A percentile compares a stretch with the other conserved stretches of the same genome.
Conservation (phyloP, 2,888 invertebrate species). For the Rhingia campestris region DNA sequence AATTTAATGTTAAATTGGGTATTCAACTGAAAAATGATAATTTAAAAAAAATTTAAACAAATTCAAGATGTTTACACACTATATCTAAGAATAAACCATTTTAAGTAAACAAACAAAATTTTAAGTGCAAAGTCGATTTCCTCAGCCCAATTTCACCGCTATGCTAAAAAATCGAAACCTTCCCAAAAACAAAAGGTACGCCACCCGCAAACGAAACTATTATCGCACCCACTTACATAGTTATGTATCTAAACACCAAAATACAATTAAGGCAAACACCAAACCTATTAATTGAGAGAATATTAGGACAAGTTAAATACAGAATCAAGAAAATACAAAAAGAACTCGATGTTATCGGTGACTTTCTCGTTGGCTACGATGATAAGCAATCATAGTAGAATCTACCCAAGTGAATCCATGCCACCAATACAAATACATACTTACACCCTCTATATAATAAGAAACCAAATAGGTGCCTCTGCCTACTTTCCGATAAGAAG, state of each 20-base stretch:
- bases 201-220: constrained; percentile 14
- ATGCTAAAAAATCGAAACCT: constrained; percentile 27
- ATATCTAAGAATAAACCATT: too few species aligned
- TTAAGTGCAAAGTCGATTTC: neutral
- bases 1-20: too few species aligned
- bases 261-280: constrained; percentile 55
- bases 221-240: constrained; percentile 38
- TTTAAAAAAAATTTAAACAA: too few species aligned
- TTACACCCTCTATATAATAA: neutral
- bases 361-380: constrained; percentile 31
- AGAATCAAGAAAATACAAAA: constrained; percentile 31
- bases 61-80: too few species aligned
- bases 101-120: too few species aligned
- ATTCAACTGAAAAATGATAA: too few species aligned
- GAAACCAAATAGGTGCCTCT: neutral
- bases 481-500: constrained; percentile 42
- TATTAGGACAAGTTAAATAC: constrained; percentile 45
- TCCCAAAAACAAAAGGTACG: neutral
- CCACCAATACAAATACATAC: constrained; percentile 15
- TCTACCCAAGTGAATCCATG: constrained; percentile 17
- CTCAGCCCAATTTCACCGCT: neutral
- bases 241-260: constrained; percentile 53
- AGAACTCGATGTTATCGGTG: constrained; percentile 46
- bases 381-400: constrained; percentile 46
- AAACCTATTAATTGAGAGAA: constrained; percentile 47